Base-by-base conservation (phyloP, 2,888 invertebrate species). In the Schizaphis graminum region DNA sequence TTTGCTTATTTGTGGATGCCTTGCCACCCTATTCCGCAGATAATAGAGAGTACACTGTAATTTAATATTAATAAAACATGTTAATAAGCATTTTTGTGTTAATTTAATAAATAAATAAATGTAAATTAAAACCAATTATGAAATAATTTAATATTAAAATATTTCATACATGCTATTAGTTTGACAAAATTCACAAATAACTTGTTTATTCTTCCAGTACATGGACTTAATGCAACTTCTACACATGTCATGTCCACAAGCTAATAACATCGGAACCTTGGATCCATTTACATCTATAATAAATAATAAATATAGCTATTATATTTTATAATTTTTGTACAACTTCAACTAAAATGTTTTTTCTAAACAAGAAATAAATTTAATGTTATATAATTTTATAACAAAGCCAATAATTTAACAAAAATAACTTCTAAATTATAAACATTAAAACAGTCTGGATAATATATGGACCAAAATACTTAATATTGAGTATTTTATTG, bases 161-260 rank as follows among this genome's bases (percentile, higher is more conserved):
- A 24, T 47, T 28, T 86, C 28, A 44, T 94, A 94, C 94, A 41
- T 86, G 49, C 1, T 21, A 49, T 85, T 21, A 86, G 28, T 3
- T 53, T n/a, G 10, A 44, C 92, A 92, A 77, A 77, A 7, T 41
- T 44, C 49, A 91, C 94, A 94, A n/a, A 53, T 91, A n/a, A 94
- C 13, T 67, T 11, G 24, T 49, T 57, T 61, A n/a, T 35, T n/a
- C 26, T 49, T 94, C 13, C 49, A 87, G 28, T 8, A 94, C 24
- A 28, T 4, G 67, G 1, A 41, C 24, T 94, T 94, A 7, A 86
- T 10, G 41, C 94, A 94, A n/a, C 28, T 57, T 85, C 41, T 85
- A 53, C 94, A 94, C 61, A 94, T 49, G 53, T 94, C 94, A 91
- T 94, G 94, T 85, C 94, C 94, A 53, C 94, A 94, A 21, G 21